Evolutionary conservation across 2,797 vertebrate genomes (phyloP), one percentile per base, ranked within the genome.

Genomic region (Pachyuromys duprasi): DNA sequence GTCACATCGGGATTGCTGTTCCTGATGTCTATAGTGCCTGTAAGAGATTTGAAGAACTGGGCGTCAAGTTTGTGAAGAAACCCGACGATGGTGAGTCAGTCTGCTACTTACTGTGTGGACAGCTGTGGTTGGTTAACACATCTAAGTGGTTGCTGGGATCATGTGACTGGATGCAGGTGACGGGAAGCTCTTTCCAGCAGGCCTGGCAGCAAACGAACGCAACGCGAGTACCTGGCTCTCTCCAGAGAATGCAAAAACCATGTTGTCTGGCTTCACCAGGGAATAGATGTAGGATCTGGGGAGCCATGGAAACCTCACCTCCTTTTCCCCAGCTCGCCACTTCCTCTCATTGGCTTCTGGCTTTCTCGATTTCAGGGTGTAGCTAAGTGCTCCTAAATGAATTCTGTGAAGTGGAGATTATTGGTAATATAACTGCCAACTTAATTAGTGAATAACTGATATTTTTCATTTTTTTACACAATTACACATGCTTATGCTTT

Each of bases 1-100:
- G 99, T 90, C 99, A 99, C 97, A 99, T 99, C 96, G 99, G 99
- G 96, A 99, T 99, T 78, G 99, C 99, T 3, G 99, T 99, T 89
- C 99, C 99, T 87, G 99, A 99, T 83, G 99, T 99, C 57, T 89
- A 99, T 4, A 98, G 98, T 86, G 99, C 99, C 89, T 99, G 99
- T 98, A 99, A 99, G 97, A 97, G 99, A 97, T 99, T 99, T 98
- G 99, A 99, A 98, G 99, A 99, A 26, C 98, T 99, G 87, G 99
- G 99, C 97, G 99, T 99, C 91, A 99, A 99, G 89, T 99, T 99
- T 98, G 99, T 99, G 81, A 99, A 99, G 98, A 99, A 99, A 97
- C 99, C 99, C 7, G 99, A 99, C 92, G 99, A 99, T 75, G 99
- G 99, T 99, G 97, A 98, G 98, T 97, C 55, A 98, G 98, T 97